Conservation (phyloP, 37 sponge, comb jelly and placozoan genomes). For the Bolinopsis microptera region DNA sequence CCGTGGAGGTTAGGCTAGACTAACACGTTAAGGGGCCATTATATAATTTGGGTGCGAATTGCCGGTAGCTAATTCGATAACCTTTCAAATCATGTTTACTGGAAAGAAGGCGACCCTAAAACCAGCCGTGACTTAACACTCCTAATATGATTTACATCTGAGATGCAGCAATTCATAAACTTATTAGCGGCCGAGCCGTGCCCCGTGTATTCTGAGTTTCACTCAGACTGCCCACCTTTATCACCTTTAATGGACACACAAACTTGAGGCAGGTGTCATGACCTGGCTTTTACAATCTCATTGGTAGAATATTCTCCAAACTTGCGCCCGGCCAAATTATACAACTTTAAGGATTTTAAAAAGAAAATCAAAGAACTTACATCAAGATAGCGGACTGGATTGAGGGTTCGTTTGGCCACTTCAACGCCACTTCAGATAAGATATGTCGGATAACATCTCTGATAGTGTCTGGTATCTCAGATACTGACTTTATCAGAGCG, state of each 20-base stretch:
- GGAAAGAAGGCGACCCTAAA: background rate
- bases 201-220: background rate
- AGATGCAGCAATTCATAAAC: background rate
- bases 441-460: background rate
- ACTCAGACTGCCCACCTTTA: background rate
- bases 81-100: background rate
- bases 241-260: background rate
- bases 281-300: background rate
- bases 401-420: slow-evolving; percentile 14
- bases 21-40: background rate
- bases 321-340: background rate
- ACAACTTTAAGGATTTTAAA: too few species aligned
- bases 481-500: slow-evolving; percentile 1
- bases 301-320: background rate
- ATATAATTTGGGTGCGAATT: background rate
- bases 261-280: background rate
- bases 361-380: background rate
- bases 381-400: background rate
- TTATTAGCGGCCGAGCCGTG: background rate
- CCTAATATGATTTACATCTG: background rate
- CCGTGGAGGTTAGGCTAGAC: background rate
- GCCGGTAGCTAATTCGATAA: background rate
- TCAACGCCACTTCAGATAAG: background rate
- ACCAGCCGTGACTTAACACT: background rate
- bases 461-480: slow-evolving; percentile 2